Percentiles rank a stretch among this genome's conserved stretches.
Evolutionary conservation across 2,797 vertebrate genomes (phyloP).

Genomic region (Gymnoscopelus braueri): DNA sequence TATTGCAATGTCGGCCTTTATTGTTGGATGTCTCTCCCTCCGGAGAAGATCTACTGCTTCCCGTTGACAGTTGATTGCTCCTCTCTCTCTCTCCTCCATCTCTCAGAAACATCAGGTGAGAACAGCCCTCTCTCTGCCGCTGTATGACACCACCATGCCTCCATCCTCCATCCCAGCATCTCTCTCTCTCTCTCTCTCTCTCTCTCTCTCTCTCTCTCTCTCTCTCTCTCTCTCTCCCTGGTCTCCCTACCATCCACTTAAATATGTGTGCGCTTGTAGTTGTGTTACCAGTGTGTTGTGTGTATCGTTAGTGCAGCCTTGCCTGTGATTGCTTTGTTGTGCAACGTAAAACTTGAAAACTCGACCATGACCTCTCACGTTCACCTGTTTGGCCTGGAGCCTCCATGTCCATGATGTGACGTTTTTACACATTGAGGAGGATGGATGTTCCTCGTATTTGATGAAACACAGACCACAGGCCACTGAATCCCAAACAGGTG

Average conservation of each 20-base stretch:
- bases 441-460: too few species aligned
- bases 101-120: conserved; percentile 63
- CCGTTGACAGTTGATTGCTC: conserved; percentile 49
- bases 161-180: conserved; percentile 30
- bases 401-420: too few species aligned
- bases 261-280: too few species aligned
- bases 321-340: conserved; percentile 18
- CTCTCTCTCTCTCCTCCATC: conserved; percentile 46
- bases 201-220: conserved; percentile 24
- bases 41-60: conserved; percentile 50
- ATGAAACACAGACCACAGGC: too few species aligned
- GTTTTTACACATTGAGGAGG: too few species aligned
- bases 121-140: conserved; percentile 38
- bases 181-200: conserved; percentile 16
- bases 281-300: too few species aligned
- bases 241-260: neutral
- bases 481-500: too few species aligned
- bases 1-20: conserved; percentile 57
- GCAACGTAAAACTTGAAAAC: conserved; percentile 21
- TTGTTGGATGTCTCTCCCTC: conserved; percentile 54
- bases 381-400: too few species aligned
- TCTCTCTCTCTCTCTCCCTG: conserved; percentile 18
- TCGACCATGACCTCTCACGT: too few species aligned
- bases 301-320: neutral
- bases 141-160: conserved; percentile 16